Evolutionary conservation across 1,140 invertebrate genomes (phyloP).

Genomic region (Diuraphis noxia): DNA sequence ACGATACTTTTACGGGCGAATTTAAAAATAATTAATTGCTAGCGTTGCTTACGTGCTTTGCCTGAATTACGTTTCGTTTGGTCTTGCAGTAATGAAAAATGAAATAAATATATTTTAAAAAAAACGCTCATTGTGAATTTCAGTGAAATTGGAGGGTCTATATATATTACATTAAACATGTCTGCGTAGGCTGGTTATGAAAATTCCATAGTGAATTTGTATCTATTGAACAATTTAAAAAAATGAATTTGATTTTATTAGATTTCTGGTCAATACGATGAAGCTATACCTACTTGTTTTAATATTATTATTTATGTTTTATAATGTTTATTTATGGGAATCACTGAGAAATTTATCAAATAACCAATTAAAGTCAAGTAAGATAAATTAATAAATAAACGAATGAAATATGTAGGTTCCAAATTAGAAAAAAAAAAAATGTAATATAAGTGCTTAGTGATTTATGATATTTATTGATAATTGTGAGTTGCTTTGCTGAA

Average conservation of each 20-base stretch:
- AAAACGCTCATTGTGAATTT: not conserved
- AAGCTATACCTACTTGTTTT: not conserved
- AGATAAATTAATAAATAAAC: too few relatives aligned
- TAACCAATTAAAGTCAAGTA: not conserved
- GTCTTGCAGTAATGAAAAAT: not conserved
- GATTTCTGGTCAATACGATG: not conserved
- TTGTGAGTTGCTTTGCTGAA: not conserved
- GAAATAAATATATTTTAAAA: not conserved
- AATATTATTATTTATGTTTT: not conserved
- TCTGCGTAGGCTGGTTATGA: not conserved
- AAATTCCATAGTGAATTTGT: not conserved
- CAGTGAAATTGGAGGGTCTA: not conserved
- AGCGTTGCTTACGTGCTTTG: constrained; percentile 28
- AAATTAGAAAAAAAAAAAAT: not conserved
- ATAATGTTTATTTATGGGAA: not conserved
- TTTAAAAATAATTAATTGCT: constrained; percentile 47
- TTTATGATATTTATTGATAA: not conserved
- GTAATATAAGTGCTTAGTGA: not conserved
- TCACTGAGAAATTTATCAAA: not conserved
- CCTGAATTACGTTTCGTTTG: constrained; percentile 10
- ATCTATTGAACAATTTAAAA: not conserved
- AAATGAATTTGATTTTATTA: not conserved
- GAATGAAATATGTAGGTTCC: not conserved
- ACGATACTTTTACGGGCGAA: not conserved
- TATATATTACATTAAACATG: not conserved